phyloP scores from a whole-genome alignment of 2,797 vertebrate genomes.

The Megaceryle alcyon region DNA sequence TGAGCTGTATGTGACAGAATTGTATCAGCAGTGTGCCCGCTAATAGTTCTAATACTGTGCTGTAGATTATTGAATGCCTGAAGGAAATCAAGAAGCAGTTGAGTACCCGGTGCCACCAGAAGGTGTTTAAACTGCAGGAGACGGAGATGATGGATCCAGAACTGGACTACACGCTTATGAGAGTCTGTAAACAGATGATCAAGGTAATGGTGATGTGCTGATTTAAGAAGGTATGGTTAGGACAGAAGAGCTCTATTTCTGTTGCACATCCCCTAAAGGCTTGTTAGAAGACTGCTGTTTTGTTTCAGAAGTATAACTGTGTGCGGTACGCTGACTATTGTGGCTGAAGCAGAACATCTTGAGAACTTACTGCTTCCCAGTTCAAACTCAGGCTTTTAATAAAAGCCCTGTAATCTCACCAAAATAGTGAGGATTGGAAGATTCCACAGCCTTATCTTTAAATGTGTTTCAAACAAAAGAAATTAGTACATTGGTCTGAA shows the following conservation, averaged over 20 bases:
- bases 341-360: not conserved
- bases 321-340: not conserved
- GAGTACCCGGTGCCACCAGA: conserved; percentile 88
- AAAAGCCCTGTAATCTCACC: not conserved
- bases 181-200: conserved; percentile 98
- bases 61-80: conserved; percentile 94
- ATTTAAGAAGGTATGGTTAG: not conserved
- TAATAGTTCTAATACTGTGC: not conserved
- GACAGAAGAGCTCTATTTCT: fast-evolving
- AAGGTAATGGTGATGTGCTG: conserved; percentile 78
- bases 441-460: not conserved
- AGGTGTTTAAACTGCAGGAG: conserved; percentile 95
- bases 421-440: not conserved
- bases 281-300: not conserved
- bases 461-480: not conserved
- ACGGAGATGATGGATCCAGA: conserved; percentile 97
- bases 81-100: conserved; percentile 93
- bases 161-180: conserved; percentile 96
- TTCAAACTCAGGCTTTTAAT: not conserved
- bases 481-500: not conserved
- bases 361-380: not conserved
- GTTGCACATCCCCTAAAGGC: not conserved
- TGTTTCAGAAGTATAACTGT: not conserved
- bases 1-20: not conserved
- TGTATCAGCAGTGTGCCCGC: not conserved